Base-by-base conservation (phyloP, 2,797 vertebrate genomes). In the Oryzias dopingdopingensis region DNA sequence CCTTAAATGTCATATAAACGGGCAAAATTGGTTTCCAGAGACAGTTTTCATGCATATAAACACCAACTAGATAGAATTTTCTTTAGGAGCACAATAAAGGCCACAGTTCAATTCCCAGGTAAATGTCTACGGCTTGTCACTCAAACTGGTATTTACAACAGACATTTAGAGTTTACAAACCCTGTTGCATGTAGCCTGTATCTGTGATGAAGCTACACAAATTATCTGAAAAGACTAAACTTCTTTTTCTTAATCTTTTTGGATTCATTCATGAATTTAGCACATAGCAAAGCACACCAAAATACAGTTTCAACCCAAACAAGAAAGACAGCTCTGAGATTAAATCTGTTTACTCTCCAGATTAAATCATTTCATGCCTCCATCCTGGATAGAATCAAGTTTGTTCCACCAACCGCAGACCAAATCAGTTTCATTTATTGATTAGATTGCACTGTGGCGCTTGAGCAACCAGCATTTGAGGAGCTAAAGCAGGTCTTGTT, bases 221-320 rank as follows among this genome's bases (percentile, higher is more conserved):
- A 23, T 10, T 32, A 18, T 7, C 4, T 49, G 5, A 57, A 68
- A 23, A 75, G 16, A 57, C 0, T 5, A 54, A 22, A 51, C 12
- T 0, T 20, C 0, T 50, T 26, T 26, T 26, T 26, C 24, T 26
- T 26, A 1, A 49, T 12, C 26, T 10, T 50, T 56, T 61, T 70
- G 16, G 18, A 37, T 83, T 86, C 83, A 85, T 85, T 87, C 48
- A 65, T 49, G 32, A 71, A n/a, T 17, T 23, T 23, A 37, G 61
- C 14, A 67, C 46, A 61, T 62, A 83, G 58, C 61, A 64, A 77
- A 76, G 56, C 66, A 71, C 50, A 56, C 45, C 12, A 59, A 70
- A 77, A 59, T 56, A 56, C 50, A 40, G 40, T 37, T 23, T 43
- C 18, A 63, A 52, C 62, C 29, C 52, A 57, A 43, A 66, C 8